Evolutionary conservation across 2,113 vertebrate species (phyloP).

Genomic region (Esox niger): DNA sequence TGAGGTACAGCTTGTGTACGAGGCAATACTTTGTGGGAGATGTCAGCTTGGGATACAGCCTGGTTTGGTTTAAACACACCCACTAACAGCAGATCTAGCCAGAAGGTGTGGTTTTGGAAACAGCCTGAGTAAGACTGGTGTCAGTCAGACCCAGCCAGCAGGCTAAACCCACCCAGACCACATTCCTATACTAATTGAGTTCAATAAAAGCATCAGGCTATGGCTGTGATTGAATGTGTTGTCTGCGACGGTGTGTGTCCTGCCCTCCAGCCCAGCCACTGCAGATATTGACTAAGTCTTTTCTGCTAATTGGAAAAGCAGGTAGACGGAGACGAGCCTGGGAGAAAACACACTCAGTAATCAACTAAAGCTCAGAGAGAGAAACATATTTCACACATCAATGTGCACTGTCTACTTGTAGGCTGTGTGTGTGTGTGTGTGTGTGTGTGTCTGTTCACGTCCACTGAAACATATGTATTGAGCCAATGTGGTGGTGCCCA

Average conservation of each 20-base stretch:
- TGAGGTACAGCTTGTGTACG: slow-evolving; percentile 42
- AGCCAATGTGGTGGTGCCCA: too few species aligned
- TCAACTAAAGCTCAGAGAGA: slow-evolving; percentile 70
- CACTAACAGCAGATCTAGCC: not conserved
- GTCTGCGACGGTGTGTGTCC: too few species aligned
- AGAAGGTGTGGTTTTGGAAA: too few species aligned
- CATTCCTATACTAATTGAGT: not conserved
- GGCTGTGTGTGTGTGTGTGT: slow-evolving; percentile 47
- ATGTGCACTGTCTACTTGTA: slow-evolving; percentile 50
- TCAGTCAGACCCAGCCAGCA: too few species aligned
- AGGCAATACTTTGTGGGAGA: slow-evolving; percentile 35
- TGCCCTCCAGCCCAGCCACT: slow-evolving; percentile 4
- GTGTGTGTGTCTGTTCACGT: not conserved
- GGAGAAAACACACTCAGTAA: slow-evolving; percentile 71
- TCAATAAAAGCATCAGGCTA: too few species aligned
- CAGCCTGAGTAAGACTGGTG: too few species aligned
- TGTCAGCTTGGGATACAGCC: slow-evolving; percentile 31
- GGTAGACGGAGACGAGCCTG: slow-evolving; percentile 59
- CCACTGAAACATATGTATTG: not conserved
- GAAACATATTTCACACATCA: slow-evolving; percentile 79
- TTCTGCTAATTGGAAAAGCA: slow-evolving; percentile 78
- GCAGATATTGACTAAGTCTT: slow-evolving; percentile 69
- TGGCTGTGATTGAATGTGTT: too few species aligned
- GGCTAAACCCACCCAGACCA: not conserved
- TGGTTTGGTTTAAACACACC: slow-evolving; percentile 37